Base-by-base conservation (phyloP, 2,888 invertebrate genomes). In the Pemphredon lugubris region DNA sequence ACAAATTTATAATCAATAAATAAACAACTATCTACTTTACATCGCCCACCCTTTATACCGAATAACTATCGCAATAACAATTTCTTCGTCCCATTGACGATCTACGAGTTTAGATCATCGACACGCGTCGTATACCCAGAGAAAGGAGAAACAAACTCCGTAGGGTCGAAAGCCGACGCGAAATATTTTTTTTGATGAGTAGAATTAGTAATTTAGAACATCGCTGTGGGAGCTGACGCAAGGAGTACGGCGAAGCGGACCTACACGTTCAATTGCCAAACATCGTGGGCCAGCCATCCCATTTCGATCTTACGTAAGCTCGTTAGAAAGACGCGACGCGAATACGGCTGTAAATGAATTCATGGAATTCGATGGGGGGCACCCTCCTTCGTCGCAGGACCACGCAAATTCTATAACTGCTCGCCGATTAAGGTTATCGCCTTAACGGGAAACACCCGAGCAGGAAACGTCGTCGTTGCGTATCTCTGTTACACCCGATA, bases 191-290 rank as follows among this genome's bases (percentile, higher is more conserved):
- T 59, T 54, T 42, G 34, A 59, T 37, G 54, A 30, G 13, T 34
- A 34, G 59, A 73, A 44, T 64, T 47, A 59, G 42, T 26, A 61
- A 68, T 75, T 65, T 60, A 54, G 45, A 60, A 32, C 48, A 39
- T 57, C 37, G 58, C 32, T 32, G 42, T 34, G 26, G 60, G 34
- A 34, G 65, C 58, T 72, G 75, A 77, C 80, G 70, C 40, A 67
- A 68, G 60, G 48, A 34, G 18, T 30, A 55, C 40, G 34, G 42
- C 64, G 64, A 65, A 72, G 57, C 75, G 75, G 74, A 58, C 44
- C 61, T 59, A 59, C n/a, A n/a, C 72, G 60, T 78, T 79, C 83
- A 84, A 86, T 86, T 86, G 83, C 70, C 77, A 71, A 85, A 85
- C 73, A 81, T 82, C 65, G 77, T 75, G 60, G 75, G 64, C 67